These are phyloP conservation scores for Epinephelus coioides DNA, from an alignment of 2,797 vertebrate species.

Conservation along the genomic window DNA sequence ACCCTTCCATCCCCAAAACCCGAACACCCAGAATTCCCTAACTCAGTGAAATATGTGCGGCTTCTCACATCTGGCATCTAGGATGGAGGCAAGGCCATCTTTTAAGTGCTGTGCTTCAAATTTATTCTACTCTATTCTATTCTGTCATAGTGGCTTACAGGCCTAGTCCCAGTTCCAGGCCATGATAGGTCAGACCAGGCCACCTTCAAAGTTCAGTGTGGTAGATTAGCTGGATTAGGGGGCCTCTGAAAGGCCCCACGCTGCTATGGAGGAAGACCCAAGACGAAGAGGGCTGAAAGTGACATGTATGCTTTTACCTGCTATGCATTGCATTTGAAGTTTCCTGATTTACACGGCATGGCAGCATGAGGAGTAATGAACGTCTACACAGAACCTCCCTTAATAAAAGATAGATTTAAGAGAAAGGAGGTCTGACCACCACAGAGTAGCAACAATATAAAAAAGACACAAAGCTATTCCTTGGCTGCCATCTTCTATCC, in stretches of 20 bases:
- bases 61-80: slow-evolving; percentile 57
- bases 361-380: slow-evolving; percentile 24
- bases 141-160: slow-evolving; percentile 55
- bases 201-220: slow-evolving; percentile 94
- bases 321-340: slow-evolving; percentile 52
- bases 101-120: slow-evolving; percentile 41
- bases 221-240: slow-evolving; percentile 97
- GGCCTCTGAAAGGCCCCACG: slow-evolving; percentile 92
- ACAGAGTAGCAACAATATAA: slow-evolving; percentile 17
- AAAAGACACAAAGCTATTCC: neutral
- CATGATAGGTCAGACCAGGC: slow-evolving; percentile 84
- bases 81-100: slow-evolving; percentile 31
- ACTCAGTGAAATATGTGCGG: slow-evolving; percentile 50
- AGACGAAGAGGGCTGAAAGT: slow-evolving; percentile 89
- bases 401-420: slow-evolving; percentile 15
- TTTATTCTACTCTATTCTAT: slow-evolving; percentile 44
- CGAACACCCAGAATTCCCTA: slow-evolving; percentile 50
- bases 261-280: slow-evolving; percentile 92
- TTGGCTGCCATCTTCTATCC: slow-evolving; percentile 31
- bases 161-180: slow-evolving; percentile 71
- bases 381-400: slow-evolving; percentile 8
- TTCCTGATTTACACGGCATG: slow-evolving; percentile 38
- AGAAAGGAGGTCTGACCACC: neutral
- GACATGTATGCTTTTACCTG: slow-evolving; percentile 87
- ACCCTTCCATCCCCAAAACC: slow-evolving; percentile 48